phyloP scores from a whole-genome alignment of 2,797 vertebrate genomes.

The Columba guinea region DNA sequence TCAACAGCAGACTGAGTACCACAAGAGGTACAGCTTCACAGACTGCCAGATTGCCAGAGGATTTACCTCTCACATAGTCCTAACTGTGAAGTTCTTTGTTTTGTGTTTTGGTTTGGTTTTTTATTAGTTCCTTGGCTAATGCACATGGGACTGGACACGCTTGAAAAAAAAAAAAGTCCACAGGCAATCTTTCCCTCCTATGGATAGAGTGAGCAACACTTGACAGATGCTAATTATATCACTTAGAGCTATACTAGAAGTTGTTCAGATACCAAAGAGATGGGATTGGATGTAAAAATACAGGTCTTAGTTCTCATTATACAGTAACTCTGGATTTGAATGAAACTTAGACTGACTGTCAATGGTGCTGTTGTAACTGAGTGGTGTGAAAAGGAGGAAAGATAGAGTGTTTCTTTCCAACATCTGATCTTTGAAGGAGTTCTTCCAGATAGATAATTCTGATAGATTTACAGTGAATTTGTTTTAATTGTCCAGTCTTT shows the following conservation, averaged over 20 bases:
- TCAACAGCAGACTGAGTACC: not conserved
- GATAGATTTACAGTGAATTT: not conserved
- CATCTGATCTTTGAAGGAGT: not conserved
- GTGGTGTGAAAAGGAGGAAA: not conserved
- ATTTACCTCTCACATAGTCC: not conserved
- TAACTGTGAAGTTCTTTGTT: not conserved
- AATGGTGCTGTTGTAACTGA: not conserved
- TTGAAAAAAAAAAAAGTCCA: not conserved
- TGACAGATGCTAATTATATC: not conserved
- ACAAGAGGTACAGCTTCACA: not conserved
- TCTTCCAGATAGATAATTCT: not conserved
- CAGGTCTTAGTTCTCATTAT: not conserved
- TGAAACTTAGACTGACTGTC: conserved; percentile 14
- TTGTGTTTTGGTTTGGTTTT: not conserved
- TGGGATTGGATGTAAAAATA: not conserved
- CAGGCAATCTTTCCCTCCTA: not conserved
- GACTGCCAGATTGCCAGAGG: no score
- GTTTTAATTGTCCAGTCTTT: not conserved
- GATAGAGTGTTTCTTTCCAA: not conserved
- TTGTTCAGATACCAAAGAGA: not conserved
- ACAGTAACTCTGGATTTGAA: not conserved
- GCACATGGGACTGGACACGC: not conserved
- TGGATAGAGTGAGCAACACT: not conserved
- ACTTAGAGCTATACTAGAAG: not conserved
- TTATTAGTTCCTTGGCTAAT: not conserved